phyloP scores from a whole-genome alignment of 2,113 vertebrate species.

The Cairina moschata region DNA sequence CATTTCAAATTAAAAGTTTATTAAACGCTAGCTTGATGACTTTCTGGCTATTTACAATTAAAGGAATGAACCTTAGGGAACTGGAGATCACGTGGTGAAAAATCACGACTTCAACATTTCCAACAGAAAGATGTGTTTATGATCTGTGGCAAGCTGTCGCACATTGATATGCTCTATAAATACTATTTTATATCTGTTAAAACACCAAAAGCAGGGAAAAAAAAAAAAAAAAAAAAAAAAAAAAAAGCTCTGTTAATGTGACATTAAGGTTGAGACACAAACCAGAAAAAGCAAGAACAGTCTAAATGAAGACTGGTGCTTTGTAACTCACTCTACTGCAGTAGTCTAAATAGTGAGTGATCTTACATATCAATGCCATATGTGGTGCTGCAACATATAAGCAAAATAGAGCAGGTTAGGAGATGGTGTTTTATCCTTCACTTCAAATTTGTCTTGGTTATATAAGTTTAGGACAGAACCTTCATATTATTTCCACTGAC shows the following conservation, averaged over 20 bases:
- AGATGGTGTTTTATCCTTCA: conserved; percentile 28
- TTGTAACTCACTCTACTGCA: not conserved
- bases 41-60: conserved; percentile 85
- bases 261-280: conserved; percentile 50
- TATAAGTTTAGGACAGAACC: conserved; percentile 8
- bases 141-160: conserved; percentile 70
- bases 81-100: conserved; percentile 65
- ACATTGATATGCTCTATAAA: conserved; percentile 55
- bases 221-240: not conserved
- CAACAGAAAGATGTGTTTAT: conserved; percentile 77
- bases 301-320: conserved; percentile 39
- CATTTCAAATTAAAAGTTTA: conserved; percentile 90
- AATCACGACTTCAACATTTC: conserved; percentile 69
- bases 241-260: conserved; percentile 23
- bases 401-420: conserved; percentile 34
- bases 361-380: conserved; percentile 27
- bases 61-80: conserved; percentile 79
- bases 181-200: conserved; percentile 49
- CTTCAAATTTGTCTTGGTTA: conserved; percentile 45
- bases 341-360: conserved; percentile 58
- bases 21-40: conserved; percentile 84
- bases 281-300: conserved; percentile 13
- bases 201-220: not conserved
- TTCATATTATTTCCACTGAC: conserved; percentile 23
- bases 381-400: conserved; percentile 27